Evolutionary conservation across 2,888 invertebrate species (phyloP).

Genomic region (Epinotia nisella): DNA sequence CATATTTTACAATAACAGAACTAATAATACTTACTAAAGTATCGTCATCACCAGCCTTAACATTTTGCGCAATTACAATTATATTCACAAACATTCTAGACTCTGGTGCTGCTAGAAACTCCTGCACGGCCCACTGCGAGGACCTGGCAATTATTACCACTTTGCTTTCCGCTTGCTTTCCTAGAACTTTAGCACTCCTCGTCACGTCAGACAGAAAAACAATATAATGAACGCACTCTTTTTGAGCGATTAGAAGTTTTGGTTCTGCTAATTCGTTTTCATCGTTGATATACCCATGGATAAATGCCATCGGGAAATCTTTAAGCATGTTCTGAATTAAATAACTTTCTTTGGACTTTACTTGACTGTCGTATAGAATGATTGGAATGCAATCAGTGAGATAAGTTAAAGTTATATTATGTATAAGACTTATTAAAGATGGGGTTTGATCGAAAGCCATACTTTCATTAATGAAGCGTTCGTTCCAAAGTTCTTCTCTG

Average conservation of each 20-base stretch:
- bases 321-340: constrained; percentile 85
- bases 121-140: constrained; percentile 90
- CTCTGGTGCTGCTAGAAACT: constrained; percentile 86
- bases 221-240: constrained; percentile 87
- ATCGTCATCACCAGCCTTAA: constrained; percentile 78
- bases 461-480: constrained; percentile 75
- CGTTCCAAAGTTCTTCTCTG: constrained; percentile 82
- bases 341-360: constrained; percentile 82
- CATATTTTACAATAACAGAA: not conserved
- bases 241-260: constrained; percentile 68
- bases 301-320: constrained; percentile 82
- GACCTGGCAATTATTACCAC: constrained; percentile 88
- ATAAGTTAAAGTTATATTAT: constrained; percentile 85
- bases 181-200: constrained; percentile 84
- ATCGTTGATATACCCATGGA: constrained; percentile 86
- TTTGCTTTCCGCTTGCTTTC: constrained; percentile 86
- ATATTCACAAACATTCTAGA: constrained; percentile 89
- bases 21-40: constrained; percentile 69
- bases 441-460: constrained; percentile 77
- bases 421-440: constrained; percentile 86
- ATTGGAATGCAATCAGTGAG: constrained; percentile 87
- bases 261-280: constrained; percentile 76
- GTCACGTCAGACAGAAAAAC: constrained; percentile 88
- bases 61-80: constrained; percentile 88
- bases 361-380: constrained; percentile 87